A percentile compares a stretch with the other conserved stretches of the same genome.
phyloP scores from a whole-genome alignment of 2,113 vertebrate species.

The Megatriorchis doriae region DNA sequence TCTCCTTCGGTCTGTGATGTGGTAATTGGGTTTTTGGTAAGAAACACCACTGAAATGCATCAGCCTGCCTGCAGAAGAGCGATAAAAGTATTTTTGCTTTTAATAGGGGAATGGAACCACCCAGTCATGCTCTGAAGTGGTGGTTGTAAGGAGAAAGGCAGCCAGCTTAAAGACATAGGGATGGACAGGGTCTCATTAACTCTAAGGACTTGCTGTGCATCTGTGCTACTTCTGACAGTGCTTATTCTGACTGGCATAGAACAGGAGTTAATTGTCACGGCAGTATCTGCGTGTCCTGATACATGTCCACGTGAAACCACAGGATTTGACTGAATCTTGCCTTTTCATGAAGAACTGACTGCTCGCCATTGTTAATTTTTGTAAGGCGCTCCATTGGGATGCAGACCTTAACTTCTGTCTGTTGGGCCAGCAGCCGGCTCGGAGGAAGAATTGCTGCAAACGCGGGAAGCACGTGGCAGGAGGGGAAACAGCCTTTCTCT shows the following conservation, averaged over 20 bases:
- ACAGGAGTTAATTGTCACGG: background rate
- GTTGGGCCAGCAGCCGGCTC: background rate
- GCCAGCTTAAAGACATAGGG: background rate
- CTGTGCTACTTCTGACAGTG: background rate
- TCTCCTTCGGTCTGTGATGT: background rate
- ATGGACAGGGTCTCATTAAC: background rate
- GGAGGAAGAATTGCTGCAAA: background rate
- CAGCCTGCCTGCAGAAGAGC: background rate
- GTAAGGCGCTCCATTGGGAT: accelerated
- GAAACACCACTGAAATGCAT: background rate
- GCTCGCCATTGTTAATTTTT: background rate
- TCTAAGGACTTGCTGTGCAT: background rate
- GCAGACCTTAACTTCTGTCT: background rate
- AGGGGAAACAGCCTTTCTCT: background rate
- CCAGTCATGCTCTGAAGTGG: background rate
- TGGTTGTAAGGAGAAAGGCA: background rate
- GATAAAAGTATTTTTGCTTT: background rate
- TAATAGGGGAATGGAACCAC: background rate
- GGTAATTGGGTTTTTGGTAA: background rate
- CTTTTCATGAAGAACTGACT: background rate
- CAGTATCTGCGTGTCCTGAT: accelerated
- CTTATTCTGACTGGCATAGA: background rate
- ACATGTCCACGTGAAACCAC: background rate
- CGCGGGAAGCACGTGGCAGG: background rate
- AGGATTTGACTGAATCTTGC: background rate